Evolutionary conservation across 2,888 invertebrate species (phyloP), one percentile per base, ranked within the genome.

Genomic region (Volucella inflata): DNA sequence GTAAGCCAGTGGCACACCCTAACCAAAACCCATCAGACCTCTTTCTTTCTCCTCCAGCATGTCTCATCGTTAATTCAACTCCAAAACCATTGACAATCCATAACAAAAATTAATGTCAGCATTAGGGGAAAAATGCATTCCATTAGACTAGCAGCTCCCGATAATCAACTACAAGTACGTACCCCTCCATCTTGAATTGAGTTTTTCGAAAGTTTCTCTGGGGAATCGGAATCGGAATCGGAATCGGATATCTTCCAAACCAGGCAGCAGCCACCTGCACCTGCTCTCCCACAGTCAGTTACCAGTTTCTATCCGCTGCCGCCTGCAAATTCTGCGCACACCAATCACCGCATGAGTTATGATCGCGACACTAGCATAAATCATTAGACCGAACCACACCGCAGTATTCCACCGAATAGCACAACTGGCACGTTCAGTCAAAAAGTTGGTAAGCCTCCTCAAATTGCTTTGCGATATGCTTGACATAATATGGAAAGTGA

Each of bases 401-500:
- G 53, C 65, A 21, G 82, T 48, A 72, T 40, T 50, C 8, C 42
- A 40, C 11, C 38, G 55, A 72, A 64, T 79, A 75, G 71, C 40
- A 59, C 70, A 71, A 76, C 80, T 76, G 76, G 70, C 60, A 62
- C 50, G 80, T 50, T 85, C 80, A 80, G 76, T 75, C 84, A 75
- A 79, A 74, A 71, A 84, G 62, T 67, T 67, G 75, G 70, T 44
- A 60, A 76, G 80, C 46, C 80, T 84, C 75, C 84, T 75, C 78
- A 84, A 84, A 79, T 75, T 75, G 84, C 84, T 57, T 53, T 64
- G 48, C 80, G 85, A 85, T 85, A 72, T 67, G 72, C 81, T 85
- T 85, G 85, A 85, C 85, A 85, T 76, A 77, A 85, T 80, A 85
- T 76, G 80, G 81, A 85, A 85, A 85, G 84, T 84, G 80, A 70